Evolutionary conservation across 2,888 invertebrate species (phyloP).

Genomic region (Argyresthia albistria): DNA sequence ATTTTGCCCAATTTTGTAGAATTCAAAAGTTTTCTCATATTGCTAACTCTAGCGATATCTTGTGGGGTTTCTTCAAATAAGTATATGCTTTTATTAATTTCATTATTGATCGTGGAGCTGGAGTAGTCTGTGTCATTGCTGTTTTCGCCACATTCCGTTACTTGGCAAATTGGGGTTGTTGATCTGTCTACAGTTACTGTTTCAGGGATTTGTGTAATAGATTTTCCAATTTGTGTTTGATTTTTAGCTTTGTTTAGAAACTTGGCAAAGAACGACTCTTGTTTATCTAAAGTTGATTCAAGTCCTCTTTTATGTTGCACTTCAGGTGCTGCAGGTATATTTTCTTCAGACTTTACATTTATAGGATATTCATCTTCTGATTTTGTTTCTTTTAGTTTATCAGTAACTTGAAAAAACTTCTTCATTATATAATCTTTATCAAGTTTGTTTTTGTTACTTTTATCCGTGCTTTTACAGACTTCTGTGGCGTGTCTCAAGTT

Average conservation of each 20-base stretch:
- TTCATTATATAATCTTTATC: constrained; percentile 41
- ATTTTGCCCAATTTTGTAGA: neutral
- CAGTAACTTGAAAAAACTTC: constrained; percentile 30
- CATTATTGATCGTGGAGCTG: constrained; percentile 55
- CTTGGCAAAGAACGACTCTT: constrained; percentile 63
- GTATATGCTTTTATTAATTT: constrained; percentile 60
- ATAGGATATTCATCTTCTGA: constrained; percentile 16
- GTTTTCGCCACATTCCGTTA: constrained; percentile 38
- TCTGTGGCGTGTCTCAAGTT: neutral
- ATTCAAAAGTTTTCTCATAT: constrained; percentile 36
- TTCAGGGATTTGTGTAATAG: constrained; percentile 4
- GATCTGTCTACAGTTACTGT: constrained; percentile 14
- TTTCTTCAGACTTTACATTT: neutral
- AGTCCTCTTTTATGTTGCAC: constrained; percentile 12
- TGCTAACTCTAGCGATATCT: constrained; percentile 35
- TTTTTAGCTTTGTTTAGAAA: constrained; percentile 27
- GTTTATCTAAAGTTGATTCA: constrained; percentile 39
- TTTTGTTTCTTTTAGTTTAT: constrained; percentile 12
- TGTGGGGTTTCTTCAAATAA: constrained; percentile 51
- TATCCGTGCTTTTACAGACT: constrained; percentile 11
- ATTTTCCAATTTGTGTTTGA: neutral
- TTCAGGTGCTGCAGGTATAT: neutral
- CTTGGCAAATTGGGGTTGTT: constrained; percentile 33
- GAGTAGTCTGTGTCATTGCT: constrained; percentile 55
- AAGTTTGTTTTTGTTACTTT: constrained; percentile 11